Conservation (phyloP, 2,888 invertebrate species). For the Eupithecia inturbata region DNA sequence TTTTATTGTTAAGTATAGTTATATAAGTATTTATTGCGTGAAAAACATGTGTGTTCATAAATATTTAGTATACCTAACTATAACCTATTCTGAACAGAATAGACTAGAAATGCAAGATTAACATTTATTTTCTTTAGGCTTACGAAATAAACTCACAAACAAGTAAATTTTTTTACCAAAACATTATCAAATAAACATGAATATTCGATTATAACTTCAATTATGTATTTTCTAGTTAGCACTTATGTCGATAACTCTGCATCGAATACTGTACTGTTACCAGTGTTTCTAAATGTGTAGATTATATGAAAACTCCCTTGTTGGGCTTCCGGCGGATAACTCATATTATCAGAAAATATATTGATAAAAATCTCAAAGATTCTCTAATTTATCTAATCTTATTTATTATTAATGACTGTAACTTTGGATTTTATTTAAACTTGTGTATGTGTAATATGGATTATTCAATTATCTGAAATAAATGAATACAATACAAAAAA, state of each 20-base stretch:
- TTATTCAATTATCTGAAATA: too few species aligned
- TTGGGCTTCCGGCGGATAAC: conserved; percentile 3
- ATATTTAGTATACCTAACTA: not conserved
- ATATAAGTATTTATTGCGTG: too few species aligned
- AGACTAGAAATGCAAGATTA: too few species aligned
- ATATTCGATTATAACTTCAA: not conserved
- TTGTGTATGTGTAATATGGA: too few species aligned
- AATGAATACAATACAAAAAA: not conserved
- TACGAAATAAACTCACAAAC: not conserved
- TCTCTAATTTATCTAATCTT: too few species aligned
- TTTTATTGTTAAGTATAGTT: too few species aligned
- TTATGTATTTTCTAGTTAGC: not conserved
- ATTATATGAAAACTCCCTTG: conserved; percentile 10
- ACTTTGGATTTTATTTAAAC: too few species aligned
- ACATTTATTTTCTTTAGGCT: too few species aligned
- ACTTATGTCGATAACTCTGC: conserved; percentile 13
- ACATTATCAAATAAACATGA: too few species aligned
- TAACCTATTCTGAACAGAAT: not conserved
- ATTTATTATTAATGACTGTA: too few species aligned
- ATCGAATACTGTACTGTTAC: conserved; percentile 21
- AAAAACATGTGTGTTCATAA: too few species aligned
- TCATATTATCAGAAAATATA: not conserved
- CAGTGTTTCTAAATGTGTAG: conserved; percentile 21
- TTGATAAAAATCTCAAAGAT: conserved; percentile 3
- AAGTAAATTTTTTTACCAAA: not conserved